Evolutionary conservation across 2,888 invertebrate genomes (phyloP), one percentile per base, ranked within the genome.

Genomic region (Trichogramma dendrolimi): DNA sequence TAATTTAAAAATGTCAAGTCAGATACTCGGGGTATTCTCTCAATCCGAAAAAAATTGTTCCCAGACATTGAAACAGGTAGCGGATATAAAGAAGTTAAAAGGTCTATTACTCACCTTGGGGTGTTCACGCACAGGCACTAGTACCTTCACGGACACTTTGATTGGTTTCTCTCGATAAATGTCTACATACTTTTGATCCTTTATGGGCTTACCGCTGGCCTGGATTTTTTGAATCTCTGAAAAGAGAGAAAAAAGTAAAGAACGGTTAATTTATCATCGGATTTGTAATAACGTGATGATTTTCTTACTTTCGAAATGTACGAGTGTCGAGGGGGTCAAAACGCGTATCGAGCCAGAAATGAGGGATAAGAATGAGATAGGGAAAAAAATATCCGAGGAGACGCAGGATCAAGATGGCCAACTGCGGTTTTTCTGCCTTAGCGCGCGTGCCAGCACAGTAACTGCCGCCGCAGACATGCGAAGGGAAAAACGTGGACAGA

Each of bases 161-260:
- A 88, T 84, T 11, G 87, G 87, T 73, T 87, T 87, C 71, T 91
- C 92, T 67, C 87, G 83, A 79, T 88, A 90, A 47, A 90, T 89
- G 78, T 90, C 90, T 38, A 90, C 83, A 77, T 90, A 91, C 79
- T 88, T 86, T 52, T 79, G 82, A 71, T 89, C 90, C 65, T 85
- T 84, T 5, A 83, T 80, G 5, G 88, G 87, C 67, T 88, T 84
- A 1, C 89, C 89, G 7, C 84, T 82, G 1, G 85, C 79, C 77
- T 91, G 90, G 8, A 88, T 87, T 79, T 87, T 88, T 70, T 85
- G 81, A 55, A 91, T 88, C 81, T 91, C 91, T 91, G 80, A n/a
- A 82, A 69, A 62, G 69, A 38, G 62, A 65, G 64, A 66, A 60
- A 53, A 65, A 57, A 55, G 63, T 63, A 64, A 64, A 58, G 5